Evolutionary conservation across 2,113 vertebrate species (phyloP).

Genomic region (Sarotherodon lohbergeri): DNA sequence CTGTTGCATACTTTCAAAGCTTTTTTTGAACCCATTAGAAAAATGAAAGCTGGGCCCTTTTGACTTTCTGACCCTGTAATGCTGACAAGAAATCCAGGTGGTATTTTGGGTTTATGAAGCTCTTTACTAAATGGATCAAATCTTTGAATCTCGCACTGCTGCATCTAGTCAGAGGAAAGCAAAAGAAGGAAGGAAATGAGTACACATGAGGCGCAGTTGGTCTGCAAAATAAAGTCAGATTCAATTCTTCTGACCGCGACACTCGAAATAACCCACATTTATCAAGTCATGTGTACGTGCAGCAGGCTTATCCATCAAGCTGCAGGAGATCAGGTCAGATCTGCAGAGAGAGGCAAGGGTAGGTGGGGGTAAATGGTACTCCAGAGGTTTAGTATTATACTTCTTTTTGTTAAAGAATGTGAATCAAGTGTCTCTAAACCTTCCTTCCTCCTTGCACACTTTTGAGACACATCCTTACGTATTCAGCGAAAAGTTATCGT

Average conservation of each 20-base stretch:
- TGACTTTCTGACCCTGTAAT: neutral
- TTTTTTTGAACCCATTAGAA: neutral
- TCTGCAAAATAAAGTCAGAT: neutral
- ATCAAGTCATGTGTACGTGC: neutral
- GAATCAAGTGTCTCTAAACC: neutral
- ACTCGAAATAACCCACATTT: neutral
- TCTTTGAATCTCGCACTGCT: neutral
- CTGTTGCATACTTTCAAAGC: neutral
- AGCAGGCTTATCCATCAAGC: neutral
- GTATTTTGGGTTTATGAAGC: neutral
- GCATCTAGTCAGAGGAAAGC: neutral
- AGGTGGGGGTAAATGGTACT: neutral
- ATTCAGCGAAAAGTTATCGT: neutral
- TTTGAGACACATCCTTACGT: neutral
- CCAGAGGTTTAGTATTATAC: neutral
- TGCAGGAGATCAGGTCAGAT: neutral
- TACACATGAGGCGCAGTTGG: neutral
- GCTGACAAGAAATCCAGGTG: neutral
- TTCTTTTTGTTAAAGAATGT: neutral
- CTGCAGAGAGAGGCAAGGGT: neutral
- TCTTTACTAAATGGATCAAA: neutral
- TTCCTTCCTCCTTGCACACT: neutral
- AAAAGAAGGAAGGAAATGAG: neutral
- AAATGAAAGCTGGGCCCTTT: neutral
- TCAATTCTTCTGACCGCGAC: neutral